Evolutionary conservation across 1,140 invertebrate genomes (phyloP), one percentile per base, ranked within the genome.

Genomic region (Magallana angulata): DNA sequence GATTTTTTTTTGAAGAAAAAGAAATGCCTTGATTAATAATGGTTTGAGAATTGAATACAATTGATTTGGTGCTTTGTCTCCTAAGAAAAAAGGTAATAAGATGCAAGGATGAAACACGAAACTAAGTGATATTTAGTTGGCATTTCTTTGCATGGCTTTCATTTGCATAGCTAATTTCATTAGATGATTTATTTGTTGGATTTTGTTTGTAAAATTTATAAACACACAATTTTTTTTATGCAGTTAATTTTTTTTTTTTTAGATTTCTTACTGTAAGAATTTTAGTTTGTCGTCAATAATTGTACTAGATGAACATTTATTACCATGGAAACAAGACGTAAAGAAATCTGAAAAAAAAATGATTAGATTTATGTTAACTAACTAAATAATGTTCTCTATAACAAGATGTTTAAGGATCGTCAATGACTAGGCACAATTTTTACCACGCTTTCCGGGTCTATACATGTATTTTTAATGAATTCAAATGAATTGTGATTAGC

Each of bases 381-480:
- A 76, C 14, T 4, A 76, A 30, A 76, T 30, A 76, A 76, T 36
- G 68, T 0, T 24, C 7, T 76, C 12, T 30, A 76, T 30, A 76
- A 76, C 68, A 76, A 76, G 30, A 76, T 24, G 24, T 30, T 76
- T 36, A 9, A 48, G 68, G 68, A 76, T 30, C 18, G 68, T 30
- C 24, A 76, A 30, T 76, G 68, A 76, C 68, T 76, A 76, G 68
- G 68, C 68, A 76, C 12, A 48, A 30, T 76, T 76, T 71, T 48
- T 48, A 48, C 9, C 68, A 9, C 24, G 24, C 68, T 76, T 76
- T 30, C 68, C 68, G 30, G 24, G 36, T 30, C 18, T 30, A 76
- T 11, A 8, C 12, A 30, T 76, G 68, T 30, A 76, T 76, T 18
- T 48, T 12, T 24, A 30, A 76, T 76, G 68, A 76, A 76, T 76